phyloP scores from a whole-genome alignment of 2,113 vertebrate species.

The Anthoscopus minutus region DNA sequence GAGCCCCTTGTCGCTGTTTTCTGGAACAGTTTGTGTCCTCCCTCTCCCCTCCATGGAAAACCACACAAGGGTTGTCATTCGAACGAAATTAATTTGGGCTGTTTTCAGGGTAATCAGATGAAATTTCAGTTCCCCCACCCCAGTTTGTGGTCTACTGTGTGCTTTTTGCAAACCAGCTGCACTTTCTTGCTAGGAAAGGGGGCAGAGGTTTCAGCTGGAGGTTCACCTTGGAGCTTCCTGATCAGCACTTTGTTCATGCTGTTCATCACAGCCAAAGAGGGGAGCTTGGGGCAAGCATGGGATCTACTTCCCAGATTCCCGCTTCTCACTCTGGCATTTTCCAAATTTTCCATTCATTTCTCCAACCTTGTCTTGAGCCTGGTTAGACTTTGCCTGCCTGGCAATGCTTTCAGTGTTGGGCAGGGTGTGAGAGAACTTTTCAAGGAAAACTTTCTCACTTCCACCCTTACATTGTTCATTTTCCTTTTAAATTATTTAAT shows the following conservation, averaged over 20 bases:
- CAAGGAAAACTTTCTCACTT: neutral
- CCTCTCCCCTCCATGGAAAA: neutral
- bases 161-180: neutral
- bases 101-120: neutral
- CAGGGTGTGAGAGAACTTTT: neutral
- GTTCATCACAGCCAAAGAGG: fast-evolving
- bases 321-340: neutral
- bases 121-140: neutral
- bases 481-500: neutral
- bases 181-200: neutral
- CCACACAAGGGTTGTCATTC: neutral
- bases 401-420: neutral
- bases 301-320: neutral
- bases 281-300: fast-evolving
- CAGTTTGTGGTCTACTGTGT: fast-evolving
- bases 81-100: fast-evolving
- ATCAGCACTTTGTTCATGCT: neutral
- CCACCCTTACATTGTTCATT: neutral
- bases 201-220: neutral
- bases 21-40: neutral
- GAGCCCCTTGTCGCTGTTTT: neutral
- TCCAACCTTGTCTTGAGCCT: neutral
- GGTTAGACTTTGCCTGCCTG: neutral
- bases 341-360: neutral
- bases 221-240: neutral